Evolutionary conservation across 2,888 invertebrate species (phyloP), one percentile per base, ranked within the genome.

Genomic region (Augiades crinisus): DNA sequence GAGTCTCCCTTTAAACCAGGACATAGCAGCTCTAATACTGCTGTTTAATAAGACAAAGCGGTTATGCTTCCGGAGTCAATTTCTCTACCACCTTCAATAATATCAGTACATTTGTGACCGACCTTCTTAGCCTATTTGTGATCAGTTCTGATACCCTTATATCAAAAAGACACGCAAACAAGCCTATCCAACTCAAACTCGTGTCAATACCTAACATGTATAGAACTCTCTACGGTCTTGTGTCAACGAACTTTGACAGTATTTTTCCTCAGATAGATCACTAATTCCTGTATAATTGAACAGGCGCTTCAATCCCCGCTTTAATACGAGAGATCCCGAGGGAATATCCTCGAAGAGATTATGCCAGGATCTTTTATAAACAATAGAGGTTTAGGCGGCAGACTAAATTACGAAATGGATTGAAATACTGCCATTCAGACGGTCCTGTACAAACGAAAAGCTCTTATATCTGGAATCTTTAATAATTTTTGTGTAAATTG

Each of bases 301-400:
- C 46, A 12, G 36, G 8, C 27, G n/a, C 30, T n/a, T 6, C 30
- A 47, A 38, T 47, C 47, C 12, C 30, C 17, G 30, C 12, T 14
- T 14, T 38, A 38, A 38, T 46, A 46, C 24, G n/a, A 19, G 14
- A 40, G 24, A 30, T 37, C 19, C 47, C 33, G n/a, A 21, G 30
- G 12, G 41, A 30, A 22, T 40, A 38, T 27, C 40, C 31, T 47
- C 22, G 7, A 14, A 38, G 47, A 40, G 47, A 47, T 47, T 47
- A 47, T 40, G 21, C 8, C 47, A 30, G 22, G 31, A 21, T 16
- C 38, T 31, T 38, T 17, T 12, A 31, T 43, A 43, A 43, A 43
- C 43, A 38, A 47, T 31, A 24, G 24, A 37, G 30, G 37, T 31
- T 47, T 30, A 31, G 3, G 22, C 31, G 38, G 3, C 14, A 31